Conservation (phyloP, 2,113 vertebrate genomes). For the Trematocara macrostoma region DNA sequence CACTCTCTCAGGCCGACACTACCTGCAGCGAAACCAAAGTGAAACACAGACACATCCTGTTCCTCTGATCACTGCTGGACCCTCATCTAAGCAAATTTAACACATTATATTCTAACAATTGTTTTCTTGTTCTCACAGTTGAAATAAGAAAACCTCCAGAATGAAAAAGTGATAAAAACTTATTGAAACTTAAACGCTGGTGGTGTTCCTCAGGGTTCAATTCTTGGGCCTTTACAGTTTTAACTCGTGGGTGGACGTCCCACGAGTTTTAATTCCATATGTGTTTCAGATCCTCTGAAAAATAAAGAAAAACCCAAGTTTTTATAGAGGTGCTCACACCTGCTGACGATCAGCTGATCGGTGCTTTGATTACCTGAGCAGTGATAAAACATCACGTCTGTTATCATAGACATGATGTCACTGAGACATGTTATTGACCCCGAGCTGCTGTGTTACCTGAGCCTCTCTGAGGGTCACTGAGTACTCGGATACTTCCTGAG, state of each 20-base stretch:
- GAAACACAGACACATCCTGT: not conserved
- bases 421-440: not conserved
- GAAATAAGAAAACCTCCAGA: not conserved
- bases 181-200: fast-evolving
- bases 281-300: not conserved
- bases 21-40: too few species aligned
- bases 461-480: not conserved
- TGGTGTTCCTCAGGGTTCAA: not conserved
- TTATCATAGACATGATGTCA: not conserved
- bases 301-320: not conserved
- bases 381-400: not conserved
- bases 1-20: not conserved
- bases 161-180: not conserved
- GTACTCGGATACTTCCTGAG: not conserved
- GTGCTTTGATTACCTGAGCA: not conserved
- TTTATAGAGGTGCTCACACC: not conserved
- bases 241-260: not conserved
- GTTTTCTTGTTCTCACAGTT: not conserved
- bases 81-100: not conserved
- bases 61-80: not conserved
- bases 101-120: not conserved
- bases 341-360: not conserved
- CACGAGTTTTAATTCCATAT: not conserved
- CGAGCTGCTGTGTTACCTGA: not conserved
- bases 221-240: not conserved